Base-by-base conservation (phyloP, 2,113 vertebrate genomes). In the Chamaetylas fuelleborni region DNA sequence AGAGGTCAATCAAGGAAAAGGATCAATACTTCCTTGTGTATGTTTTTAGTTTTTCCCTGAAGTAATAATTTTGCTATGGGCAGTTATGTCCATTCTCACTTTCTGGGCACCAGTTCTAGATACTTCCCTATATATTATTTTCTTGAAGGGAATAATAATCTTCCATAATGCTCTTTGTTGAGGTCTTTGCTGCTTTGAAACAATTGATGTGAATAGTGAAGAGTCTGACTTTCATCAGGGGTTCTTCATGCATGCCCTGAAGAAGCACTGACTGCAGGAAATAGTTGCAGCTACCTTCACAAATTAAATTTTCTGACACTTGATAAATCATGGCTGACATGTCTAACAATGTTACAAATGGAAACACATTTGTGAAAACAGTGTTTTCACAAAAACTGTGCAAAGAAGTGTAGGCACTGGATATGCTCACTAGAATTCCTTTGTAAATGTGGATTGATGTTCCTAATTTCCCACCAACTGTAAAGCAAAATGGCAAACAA, bases 71-170 rank as follows among this genome's bases (percentile, higher is more conserved):
- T 67, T 72, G 12, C 28, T 64, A 1, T 10, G 6, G 12, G 9
- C 2, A 3, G 43, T 25, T 61, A 48, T 53, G 16, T 69, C 23
- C 31, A n/a, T 29, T 40, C 19, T 50, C 2, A 7, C 47, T 60
- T 78, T 60, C 29, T 69, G 26, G 26, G 5, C 18, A 71, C 60
- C 51, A 38, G 38, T n/a, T 69, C 43, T 72, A 0, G 0, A 23
- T 43, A 56, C 9, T 6, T 66, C 23, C 17, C 10, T 42, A 11
- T 3, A 3, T 26, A 10, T 71, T 54, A 12, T 34, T 51, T 87
- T 84, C 38, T 40, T 82, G 18, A 57, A 83, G 31, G n/a, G 33
- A 48, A 20, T 58, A 62, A 48, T 45, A 54, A 19, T 40, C 11
- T 23, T 88, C 53, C 9, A 1, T 29, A 72, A 67, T 56, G 17